phyloP scores from a whole-genome alignment of 2,113 vertebrate species.

The Gavialis gangeticus region DNA sequence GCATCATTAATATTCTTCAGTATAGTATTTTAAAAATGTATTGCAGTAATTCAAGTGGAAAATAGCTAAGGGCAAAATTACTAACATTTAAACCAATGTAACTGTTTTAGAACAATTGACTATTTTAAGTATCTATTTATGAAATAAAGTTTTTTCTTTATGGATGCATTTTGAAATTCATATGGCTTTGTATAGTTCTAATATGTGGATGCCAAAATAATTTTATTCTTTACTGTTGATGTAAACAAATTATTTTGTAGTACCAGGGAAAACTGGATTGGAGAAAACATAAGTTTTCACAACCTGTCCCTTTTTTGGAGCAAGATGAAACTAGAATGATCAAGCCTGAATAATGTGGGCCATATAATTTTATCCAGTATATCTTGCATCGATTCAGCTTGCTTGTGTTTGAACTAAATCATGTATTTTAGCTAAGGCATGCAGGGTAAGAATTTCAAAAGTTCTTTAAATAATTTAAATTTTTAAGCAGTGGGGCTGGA shows the following conservation, averaged over 20 bases:
- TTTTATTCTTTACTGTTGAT: background rate
- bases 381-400: background rate
- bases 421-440: background rate
- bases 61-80: slow-evolving; percentile 46
- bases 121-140: background rate
- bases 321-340: background rate
- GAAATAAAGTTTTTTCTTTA: background rate
- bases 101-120: background rate
- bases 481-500: background rate
- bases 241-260: background rate
- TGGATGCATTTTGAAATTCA: background rate
- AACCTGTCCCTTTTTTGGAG: background rate
- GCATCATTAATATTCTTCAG: slow-evolving; percentile 71
- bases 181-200: background rate
- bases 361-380: background rate
- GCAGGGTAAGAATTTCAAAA: background rate
- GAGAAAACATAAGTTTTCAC: too few species aligned
- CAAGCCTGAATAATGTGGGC: background rate
- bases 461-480: background rate
- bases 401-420: background rate
- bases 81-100: slow-evolving; percentile 28
- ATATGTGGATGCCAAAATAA: background rate
- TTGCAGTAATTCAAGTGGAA: slow-evolving; percentile 53
- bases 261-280: too few species aligned
- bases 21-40: slow-evolving; percentile 48